phyloP scores from a whole-genome alignment of 2,113 vertebrate genomes.

The Zosterops japonicus region DNA sequence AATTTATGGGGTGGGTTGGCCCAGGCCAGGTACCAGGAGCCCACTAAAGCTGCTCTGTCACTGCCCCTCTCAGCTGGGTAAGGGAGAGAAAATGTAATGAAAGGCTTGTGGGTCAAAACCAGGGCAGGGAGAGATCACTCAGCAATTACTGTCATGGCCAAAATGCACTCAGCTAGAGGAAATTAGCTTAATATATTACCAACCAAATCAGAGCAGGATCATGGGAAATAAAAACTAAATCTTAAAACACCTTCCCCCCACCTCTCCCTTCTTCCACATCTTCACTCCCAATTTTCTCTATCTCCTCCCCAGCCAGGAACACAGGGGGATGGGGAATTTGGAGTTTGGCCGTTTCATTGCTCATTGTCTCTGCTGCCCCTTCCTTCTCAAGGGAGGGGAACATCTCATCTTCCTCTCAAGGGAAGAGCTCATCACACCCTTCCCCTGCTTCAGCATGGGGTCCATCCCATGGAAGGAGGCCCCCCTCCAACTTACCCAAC shows the following conservation, averaged over 20 bases:
- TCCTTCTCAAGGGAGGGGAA: background rate
- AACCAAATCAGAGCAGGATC: background rate
- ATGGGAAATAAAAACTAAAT: background rate
- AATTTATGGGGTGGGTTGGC: background rate
- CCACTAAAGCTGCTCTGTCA: background rate
- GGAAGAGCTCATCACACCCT: background rate
- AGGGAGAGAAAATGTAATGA: background rate
- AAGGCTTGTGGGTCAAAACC: background rate
- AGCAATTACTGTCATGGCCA: background rate
- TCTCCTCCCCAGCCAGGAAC: background rate
- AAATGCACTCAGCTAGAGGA: background rate
- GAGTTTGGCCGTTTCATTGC: background rate
- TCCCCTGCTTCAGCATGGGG: background rate
- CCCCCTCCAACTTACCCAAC: fast-evolving
- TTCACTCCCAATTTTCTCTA: background rate
- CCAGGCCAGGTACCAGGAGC: background rate
- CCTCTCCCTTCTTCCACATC: background rate
- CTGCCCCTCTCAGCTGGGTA: background rate
- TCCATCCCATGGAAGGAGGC: fast-evolving
- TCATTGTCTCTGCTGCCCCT: background rate
- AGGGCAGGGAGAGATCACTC: background rate
- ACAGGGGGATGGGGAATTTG: background rate
- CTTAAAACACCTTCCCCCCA: background rate
- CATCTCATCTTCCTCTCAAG: too few relatives aligned
- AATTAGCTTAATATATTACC: background rate